These are phyloP conservation scores for Okamejei kenojei DNA, from an alignment of 2,797 vertebrate genomes.

Conservation along the genomic window DNA sequence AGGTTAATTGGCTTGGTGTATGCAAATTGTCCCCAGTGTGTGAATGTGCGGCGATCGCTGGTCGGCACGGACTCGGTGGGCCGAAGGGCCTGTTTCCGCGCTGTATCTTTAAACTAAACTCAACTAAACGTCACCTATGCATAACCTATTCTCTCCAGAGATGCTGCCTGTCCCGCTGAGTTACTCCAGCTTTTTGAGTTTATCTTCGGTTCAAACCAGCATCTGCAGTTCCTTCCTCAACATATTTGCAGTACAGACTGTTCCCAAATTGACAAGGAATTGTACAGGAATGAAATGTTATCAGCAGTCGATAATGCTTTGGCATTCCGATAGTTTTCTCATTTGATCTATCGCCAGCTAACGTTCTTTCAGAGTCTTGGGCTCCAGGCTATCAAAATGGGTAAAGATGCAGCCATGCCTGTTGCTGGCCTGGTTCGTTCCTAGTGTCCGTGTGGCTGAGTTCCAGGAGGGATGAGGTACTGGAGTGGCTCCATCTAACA, in stretches of 20 bases:
- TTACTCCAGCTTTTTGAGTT: no score
- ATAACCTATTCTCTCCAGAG: no score
- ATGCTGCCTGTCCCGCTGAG: no score
- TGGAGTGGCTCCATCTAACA: neutral
- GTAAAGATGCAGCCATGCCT: neutral
- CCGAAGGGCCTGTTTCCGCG: no score
- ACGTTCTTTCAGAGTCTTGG: neutral
- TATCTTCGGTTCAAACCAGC: no score
- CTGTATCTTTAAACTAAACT: no score
- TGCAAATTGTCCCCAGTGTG: no score
- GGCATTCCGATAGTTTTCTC: neutral
- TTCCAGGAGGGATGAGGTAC: neutral
- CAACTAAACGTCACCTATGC: no score
- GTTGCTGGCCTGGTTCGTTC: neutral
- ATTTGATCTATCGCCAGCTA: neutral
- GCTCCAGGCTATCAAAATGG: neutral
- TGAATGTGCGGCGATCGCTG: no score
- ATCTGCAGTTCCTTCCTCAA: no score
- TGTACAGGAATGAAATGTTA: neutral
- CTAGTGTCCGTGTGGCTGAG: neutral
- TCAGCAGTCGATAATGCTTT: neutral
- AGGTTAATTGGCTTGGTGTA: no score
- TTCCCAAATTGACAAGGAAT: neutral
- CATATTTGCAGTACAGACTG: neutral
- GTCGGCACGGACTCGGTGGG: no score